Evolutionary conservation across 2,797 vertebrate genomes (phyloP).

Genomic region (Neosilurus hyrtlii): DNA sequence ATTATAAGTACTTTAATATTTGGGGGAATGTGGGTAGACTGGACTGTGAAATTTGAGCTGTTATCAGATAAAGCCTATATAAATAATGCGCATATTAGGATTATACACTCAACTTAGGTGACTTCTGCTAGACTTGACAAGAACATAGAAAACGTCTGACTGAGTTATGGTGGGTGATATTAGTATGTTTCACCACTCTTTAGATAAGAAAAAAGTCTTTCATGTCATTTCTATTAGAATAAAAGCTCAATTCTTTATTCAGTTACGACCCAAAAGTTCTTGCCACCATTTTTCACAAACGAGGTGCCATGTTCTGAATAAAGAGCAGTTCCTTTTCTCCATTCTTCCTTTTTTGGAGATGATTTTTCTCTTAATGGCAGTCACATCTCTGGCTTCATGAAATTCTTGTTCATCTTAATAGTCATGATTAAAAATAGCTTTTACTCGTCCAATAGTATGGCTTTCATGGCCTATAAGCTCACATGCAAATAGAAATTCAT

Average conservation of each 20-base stretch:
- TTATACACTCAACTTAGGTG: neutral
- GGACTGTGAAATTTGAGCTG: slow-evolving; percentile 45
- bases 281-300: neutral
- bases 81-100: slow-evolving; percentile 6
- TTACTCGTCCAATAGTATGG: neutral
- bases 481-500: neutral
- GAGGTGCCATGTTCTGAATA: slow-evolving; percentile 6
- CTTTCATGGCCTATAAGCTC: neutral
- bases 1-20: slow-evolving; percentile 17
- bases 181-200: neutral
- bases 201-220: neutral
- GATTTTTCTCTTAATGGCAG: neutral
- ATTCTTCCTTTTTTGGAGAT: neutral
- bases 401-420: neutral
- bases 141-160: neutral
- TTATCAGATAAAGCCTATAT: slow-evolving; percentile 20
- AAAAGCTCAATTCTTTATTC: neutral
- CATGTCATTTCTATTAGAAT: neutral
- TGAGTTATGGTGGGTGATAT: neutral
- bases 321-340: neutral
- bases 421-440: neutral
- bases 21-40: slow-evolving; percentile 41
- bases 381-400: neutral
- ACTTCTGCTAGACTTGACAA: neutral
- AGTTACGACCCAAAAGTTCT: neutral